Percentiles rank a stretch among this genome's conserved stretches.
Conservation (phyloP, 1,140 invertebrate genomes). For the Heliconius congener region DNA sequence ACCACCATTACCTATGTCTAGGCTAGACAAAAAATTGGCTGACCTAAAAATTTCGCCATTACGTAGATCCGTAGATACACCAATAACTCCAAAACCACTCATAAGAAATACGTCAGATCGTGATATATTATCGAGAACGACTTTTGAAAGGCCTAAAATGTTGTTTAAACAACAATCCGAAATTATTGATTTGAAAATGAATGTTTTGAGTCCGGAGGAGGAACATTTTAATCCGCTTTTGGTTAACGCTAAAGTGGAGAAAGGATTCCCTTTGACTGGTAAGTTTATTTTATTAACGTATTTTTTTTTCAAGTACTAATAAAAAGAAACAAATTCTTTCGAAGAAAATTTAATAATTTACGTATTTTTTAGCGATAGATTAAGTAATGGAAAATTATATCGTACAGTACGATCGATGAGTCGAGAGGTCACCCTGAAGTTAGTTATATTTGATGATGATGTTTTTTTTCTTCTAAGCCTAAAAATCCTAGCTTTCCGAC, state of each 20-base stretch:
- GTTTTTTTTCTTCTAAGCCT: too few species aligned
- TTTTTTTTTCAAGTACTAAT: too few species aligned
- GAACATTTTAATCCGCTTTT: constrained; percentile 67
- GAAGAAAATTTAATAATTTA: too few species aligned
- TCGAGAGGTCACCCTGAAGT: too few species aligned
- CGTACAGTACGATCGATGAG: too few species aligned
- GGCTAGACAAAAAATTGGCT: constrained; percentile 67
- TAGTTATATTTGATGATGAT: too few species aligned
- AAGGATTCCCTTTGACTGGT: constrained; percentile 68
- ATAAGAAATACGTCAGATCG: constrained; percentile 60
- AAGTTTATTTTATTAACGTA: constrained; percentile 19
- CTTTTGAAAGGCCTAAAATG: constrained; percentile 62
- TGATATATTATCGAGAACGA: constrained; percentile 53
- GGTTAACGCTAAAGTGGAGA: constrained; percentile 57
- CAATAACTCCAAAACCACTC: constrained; percentile 54
- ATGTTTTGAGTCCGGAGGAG: constrained; percentile 67
- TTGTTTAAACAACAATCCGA: constrained; percentile 77
- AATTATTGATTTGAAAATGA: constrained; percentile 83
- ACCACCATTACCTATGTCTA: constrained; percentile 60
- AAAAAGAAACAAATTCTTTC: too few species aligned
- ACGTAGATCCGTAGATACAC: constrained; percentile 58
- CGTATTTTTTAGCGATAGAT: too few species aligned
- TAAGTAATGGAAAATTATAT: too few species aligned
- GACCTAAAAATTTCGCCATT: constrained; percentile 66
- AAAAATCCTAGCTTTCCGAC: too few species aligned